Evolutionary conservation across 2,888 invertebrate species (phyloP).

Genomic region (Spilarctia lutea): DNA sequence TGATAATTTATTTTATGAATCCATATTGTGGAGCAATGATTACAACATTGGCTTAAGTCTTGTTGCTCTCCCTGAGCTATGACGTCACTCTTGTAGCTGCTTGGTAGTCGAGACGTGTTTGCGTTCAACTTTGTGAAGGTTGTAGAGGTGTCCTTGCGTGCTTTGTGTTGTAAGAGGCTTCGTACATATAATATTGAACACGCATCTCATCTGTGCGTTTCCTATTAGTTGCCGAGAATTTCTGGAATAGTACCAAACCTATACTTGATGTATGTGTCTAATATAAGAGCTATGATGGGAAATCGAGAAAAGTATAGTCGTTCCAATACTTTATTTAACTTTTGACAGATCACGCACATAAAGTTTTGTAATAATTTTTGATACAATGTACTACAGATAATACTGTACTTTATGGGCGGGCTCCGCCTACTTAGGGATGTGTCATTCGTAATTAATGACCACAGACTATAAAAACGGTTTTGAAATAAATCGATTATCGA

Average conservation of each 20-base stretch:
- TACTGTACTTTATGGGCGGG: no score
- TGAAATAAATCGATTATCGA: no score
- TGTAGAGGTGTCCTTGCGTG: conserved; percentile 17
- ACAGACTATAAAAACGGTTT: no score
- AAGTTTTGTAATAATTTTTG: no score
- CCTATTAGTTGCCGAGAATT: not conserved
- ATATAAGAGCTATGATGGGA: no score
- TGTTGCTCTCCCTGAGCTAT: conserved; percentile 13
- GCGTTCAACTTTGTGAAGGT: conserved; percentile 24
- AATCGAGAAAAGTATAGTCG: no score
- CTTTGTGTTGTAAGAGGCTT: conserved; percentile 9
- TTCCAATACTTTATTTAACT: no score
- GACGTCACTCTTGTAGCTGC: conserved; percentile 33
- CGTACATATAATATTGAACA: conserved; percentile 6
- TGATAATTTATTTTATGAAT: conserved; percentile 23
- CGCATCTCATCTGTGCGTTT: conserved; percentile 3
- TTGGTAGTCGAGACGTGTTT: conserved; percentile 37
- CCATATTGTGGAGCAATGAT: conserved; percentile 30
- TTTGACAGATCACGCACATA: no score
- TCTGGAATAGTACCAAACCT: not conserved
- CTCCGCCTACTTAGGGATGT: no score
- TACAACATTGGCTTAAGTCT: conserved; percentile 20
- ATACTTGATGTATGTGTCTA: no score
- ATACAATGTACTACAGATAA: no score
- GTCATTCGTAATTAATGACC: no score